Evolutionary conservation across 2,113 vertebrate genomes (phyloP), one percentile per base, ranked within the genome.

Genomic region (Anseranas semipalmata): DNA sequence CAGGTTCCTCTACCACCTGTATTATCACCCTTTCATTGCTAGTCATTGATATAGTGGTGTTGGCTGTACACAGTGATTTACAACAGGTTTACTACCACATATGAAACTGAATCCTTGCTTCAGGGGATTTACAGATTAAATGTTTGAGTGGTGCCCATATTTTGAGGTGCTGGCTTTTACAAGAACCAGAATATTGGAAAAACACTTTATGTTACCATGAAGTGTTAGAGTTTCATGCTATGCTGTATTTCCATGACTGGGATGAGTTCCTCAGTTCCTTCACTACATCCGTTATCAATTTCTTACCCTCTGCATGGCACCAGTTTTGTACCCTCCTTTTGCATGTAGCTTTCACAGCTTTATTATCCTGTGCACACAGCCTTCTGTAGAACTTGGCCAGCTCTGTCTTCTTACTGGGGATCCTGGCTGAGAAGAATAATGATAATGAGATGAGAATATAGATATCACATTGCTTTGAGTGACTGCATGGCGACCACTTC

Each of bases 361-460:
- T 67, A 80, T 96, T 91, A 89, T 81, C 76, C 43, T 35, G 32
- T 7, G 9, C 13, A 8, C 35, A 22, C 62, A 48, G 17, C 17
- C 75, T 65, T 37, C 74, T 21, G 1, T 15, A 91, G 79, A 48
- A 27, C 53, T 55, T 85, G 62, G 96, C 95, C 66, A 80, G n/a
- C 65, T 80, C 20, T 1, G 0, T 71, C 65, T 59, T 68, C 74
- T 89, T 82, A 32, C 55, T 43, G 67, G 92, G 83, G 50, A 55
- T 76, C 39, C 88, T 90, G 37, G 43, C 91, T 85, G 90, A 89
- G 88, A 93, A 83, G 75, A 66, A 94, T 86, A 95, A 87, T 70
- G 92, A 68, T 79, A 85, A 96, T 80, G 95, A 97, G 97, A 93
- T 67, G 30, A 73, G 82, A 88, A 97, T 96, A 87, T 50, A 83